Base-by-base conservation (phyloP, 2,113 vertebrate species). In the Entosphenus tridentatus region DNA sequence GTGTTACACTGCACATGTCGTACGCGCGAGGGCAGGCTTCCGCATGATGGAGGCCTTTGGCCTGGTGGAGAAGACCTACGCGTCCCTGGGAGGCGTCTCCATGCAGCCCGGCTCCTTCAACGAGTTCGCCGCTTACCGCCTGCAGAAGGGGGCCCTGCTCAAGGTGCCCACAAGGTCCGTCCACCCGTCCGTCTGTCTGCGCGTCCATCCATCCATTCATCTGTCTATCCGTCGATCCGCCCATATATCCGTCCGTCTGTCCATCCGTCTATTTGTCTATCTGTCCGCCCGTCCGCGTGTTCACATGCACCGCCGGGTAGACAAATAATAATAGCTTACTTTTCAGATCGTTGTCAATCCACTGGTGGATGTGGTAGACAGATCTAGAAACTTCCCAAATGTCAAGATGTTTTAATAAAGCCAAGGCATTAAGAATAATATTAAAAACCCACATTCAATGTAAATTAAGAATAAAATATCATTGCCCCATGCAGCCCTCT, bases 41-140 rank as follows among this genome's bases (percentile, higher is more conserved):
- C 79, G 93, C 76, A 85, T 96, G 84, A 93, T 95, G 91, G 83
- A 81, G 12, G 82, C 79, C 2, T 97, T 97, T 55, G 87, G 91
- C 71, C 78, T 97, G 67, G 84, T 84, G 2, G 81, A 76, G 72
- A 81, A 74, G 69, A 82, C 84, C 21, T 86, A 89, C 1, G 79
- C 87, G 8, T 85, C 85, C 0, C 70, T 91, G 62, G 83, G 84
- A 5, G 90, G 93, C 0, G 81, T 95, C 9, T 81, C 87, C 3
- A 82, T 85, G 62, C 86, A 89, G 56, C 81, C 85, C 1, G 88
- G 87, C 1, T 67, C 85, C 1, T 84, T 88, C 73, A 85, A 81
- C 0, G 73, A 75, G 0, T 69, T 83, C 57, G 80, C 81, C 1
- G 83, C 81, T 68, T 95, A 85, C 79, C 87, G 81, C 0, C 73